Conservation (phyloP, 2,113 vertebrate genomes). For the Tachysurus fulvidraco region DNA sequence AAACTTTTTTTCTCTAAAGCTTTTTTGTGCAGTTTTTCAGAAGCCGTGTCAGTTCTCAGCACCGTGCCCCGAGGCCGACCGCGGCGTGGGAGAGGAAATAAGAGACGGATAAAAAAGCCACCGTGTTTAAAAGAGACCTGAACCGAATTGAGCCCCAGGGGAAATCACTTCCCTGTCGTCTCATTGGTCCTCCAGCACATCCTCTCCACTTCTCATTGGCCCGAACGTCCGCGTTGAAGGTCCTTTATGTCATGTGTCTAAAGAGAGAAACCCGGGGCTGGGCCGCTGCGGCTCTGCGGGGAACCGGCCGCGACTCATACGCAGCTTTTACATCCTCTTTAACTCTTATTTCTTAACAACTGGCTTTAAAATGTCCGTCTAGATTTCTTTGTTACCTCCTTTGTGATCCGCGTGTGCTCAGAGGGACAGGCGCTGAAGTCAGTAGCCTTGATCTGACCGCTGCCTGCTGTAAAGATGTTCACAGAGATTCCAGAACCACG, state of each 20-base stretch:
- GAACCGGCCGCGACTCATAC: constrained; percentile 60
- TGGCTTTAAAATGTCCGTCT: neutral
- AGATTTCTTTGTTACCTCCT: neutral
- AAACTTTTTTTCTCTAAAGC: no score
- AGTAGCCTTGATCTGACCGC: neutral
- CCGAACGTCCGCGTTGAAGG: constrained; percentile 49
- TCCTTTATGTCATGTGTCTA: constrained; percentile 45
- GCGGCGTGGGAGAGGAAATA: constrained; percentile 20
- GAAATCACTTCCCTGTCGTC: constrained; percentile 62
- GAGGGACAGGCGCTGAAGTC: neutral
- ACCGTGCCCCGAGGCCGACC: neutral
- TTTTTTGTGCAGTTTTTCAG: neutral
- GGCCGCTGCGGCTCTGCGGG: constrained; percentile 49
- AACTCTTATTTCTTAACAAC: neutral
- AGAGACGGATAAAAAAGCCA: constrained; percentile 12
- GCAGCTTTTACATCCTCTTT: constrained; percentile 27
- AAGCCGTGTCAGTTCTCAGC: neutral
- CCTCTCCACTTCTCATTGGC: constrained; percentile 57
- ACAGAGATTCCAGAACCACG: no score
- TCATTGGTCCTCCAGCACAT: constrained; percentile 57
- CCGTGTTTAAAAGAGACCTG: constrained; percentile 45
- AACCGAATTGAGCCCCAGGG: constrained; percentile 58
- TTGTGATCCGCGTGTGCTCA: neutral
- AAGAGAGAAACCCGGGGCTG: constrained; percentile 59
- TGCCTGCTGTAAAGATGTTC: neutral